Evolutionary conservation across 2,797 vertebrate species (phyloP).

Genomic region (Rallus crepitans): DNA sequence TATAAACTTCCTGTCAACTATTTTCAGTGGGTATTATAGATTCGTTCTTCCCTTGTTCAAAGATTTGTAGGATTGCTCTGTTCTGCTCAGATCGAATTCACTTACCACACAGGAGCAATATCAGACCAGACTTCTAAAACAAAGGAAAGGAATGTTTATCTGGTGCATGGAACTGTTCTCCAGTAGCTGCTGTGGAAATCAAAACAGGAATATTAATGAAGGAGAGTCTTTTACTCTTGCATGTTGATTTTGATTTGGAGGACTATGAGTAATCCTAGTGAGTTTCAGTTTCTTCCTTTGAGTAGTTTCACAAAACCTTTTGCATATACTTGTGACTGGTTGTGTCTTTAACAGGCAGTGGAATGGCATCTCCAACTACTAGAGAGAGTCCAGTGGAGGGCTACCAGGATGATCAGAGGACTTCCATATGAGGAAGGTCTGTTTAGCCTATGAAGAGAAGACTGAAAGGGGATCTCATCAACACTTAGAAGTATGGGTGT

Average conservation of each 20-base stretch:
- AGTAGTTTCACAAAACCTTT: neutral
- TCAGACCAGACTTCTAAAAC: neutral
- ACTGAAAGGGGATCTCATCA: too few species aligned
- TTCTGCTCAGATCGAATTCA: neutral
- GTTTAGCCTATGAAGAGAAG: too few species aligned
- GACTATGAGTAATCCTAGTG: neutral
- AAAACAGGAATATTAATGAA: neutral
- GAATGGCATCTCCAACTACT: neutral
- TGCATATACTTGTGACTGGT: fast-evolving
- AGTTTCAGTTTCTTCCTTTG: neutral
- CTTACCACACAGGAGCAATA: neutral
- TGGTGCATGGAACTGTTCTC: neutral
- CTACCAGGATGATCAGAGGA: too few species aligned
- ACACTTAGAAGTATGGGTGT: too few species aligned
- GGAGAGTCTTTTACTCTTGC: neutral
- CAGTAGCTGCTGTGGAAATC: neutral
- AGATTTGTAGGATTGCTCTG: neutral
- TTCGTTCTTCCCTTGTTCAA: neutral
- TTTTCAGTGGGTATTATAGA: neutral
- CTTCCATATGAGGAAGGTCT: too few species aligned
- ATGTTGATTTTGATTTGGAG: neutral
- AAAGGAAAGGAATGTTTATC: neutral
- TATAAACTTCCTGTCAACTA: neutral
- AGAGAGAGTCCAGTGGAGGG: too few species aligned
- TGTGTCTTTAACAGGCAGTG: neutral